Evolutionary conservation across 2,113 vertebrate species (phyloP), one percentile per base, ranked within the genome.

Genomic region (Upupa epops): DNA sequence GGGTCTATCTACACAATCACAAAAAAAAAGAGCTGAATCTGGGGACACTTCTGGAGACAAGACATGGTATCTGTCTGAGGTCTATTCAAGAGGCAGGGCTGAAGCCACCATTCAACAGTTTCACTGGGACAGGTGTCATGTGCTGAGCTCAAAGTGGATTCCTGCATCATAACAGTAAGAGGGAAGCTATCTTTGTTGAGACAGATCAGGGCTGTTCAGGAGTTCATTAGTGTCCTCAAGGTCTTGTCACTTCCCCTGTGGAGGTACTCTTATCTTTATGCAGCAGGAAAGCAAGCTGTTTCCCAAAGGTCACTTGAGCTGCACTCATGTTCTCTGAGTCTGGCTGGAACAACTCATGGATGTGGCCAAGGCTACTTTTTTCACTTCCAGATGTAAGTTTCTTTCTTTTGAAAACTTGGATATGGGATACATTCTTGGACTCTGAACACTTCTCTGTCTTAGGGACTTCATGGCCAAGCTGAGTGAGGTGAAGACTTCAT

Each of bases 371-470:
- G 4, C 1, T 83, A 16, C 14, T n/a, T 73, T 49, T 32, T 69
- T 63, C 4, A 22, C 46, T 83, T 66, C 11, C 31, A 80, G 8
- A 31, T 26, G 7, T 31, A 37, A 61, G 18, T 9, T 46, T 76
- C 11, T 5, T 51, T 86, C 6, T 25, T 19, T 55, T 56, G 24
- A 59, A 61, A 89, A 40, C 6, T 4, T 34, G 6, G 5, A 45
- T 13, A 40, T 17, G 5, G 12, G 2, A 4, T 17, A 46, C n/a
- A 26, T 45, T 3, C 5, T 71, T 1, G 0, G 6, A 11, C 4
- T 49, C 17, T 69, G 37, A 59, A 7, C 5, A 64, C 5, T 4
- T 65, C 34, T 5, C 51, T 37, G 17, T 11, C 20, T 45, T 59
- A 59, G 6, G 31, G 4, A 49, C 6, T 40, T 60, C 28, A 37